Evolutionary conservation across 35 echinoderm and acorn worm genomes (phyloP), one percentile per base, ranked within the genome.

Genomic region (Apostichopus japonicus): DNA sequence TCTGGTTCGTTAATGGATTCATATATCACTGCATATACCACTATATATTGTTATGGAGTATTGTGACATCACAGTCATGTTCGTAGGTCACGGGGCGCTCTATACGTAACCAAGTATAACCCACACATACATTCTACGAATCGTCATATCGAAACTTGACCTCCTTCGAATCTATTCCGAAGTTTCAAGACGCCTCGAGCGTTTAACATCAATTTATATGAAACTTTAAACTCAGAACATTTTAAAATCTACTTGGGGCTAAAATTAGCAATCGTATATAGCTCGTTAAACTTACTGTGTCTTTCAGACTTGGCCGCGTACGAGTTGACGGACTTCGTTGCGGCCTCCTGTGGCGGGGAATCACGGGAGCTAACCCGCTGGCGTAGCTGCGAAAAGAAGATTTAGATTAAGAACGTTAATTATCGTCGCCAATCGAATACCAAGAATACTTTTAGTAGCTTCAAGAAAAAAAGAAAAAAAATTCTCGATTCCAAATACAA

Each of bases 221-320:
- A 58, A 58, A 24, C 10, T 11, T 19, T 58, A 75, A 75, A 75
- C 7, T 75, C 71, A 24, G 7, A 75, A n/a, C 7, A 75, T 75
- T 61, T 67, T 19, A 67, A 11, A 67, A 44, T 44, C 33, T 44
- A 67, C 63, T 67, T 67, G 63, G 63, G 71, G 71, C 71, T 75
- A 75, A 23, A 75, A 15, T 19, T 75, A 75, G 71, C 71, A 19
- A 19, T 75, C 33, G 33, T 44, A 44, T 21, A 23, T 21, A 21
- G 17, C 71, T 75, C 57, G 57, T 80, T 80, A 27, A 88, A 89
- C 86, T 89, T 51, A 89, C 86, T 89, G 67, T 89, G 63, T 72
- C 67, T 72, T 15, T 89, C 86, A 14, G 86, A 89, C 72, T 89
- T 89, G 86, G 86, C 86, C 72, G 86, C 59, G 23, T 89, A 72